Base-by-base conservation (phyloP, 1,140 invertebrate genomes). In the Muscidifurax raptorellus region DNA sequence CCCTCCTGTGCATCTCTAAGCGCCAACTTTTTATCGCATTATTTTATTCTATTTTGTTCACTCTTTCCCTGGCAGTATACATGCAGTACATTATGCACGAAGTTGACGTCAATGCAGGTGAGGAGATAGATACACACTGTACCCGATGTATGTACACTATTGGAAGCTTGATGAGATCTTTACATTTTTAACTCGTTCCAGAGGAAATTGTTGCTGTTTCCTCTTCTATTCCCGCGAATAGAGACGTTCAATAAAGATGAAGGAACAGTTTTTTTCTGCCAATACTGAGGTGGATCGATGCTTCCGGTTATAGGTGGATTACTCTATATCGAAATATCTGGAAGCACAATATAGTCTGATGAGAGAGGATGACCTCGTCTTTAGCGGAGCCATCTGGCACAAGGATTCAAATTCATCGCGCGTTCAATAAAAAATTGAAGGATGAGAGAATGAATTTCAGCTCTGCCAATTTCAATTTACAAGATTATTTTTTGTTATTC, bases 21-120 rank as follows among this genome's bases (percentile, higher is more conserved):
- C 27, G 71, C 13, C 71, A 36, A 40, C 27, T 74, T 74, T n/a
- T 74, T 22, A 69, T 69, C 66, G 25, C 27, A 5, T 69, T 69
- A 69, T 36, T 74, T 40, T 74, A n/a, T n/a, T n/a, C n/a, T n/a
- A n/a, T 28, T 74, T 40, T 32, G 12, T 15, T 30, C 6, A 15
- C 6, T 9, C 7, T 74, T 4, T 30, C 2, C 22, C 32, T 4
- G 9, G 27, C 27, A 13, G 25, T 69, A 69, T 40, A 10, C 36
- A 40, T 40, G 1, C 9, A 40, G 52, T 59, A n/a, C 30, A 82
- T 32, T 32, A 75, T 75, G 9, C 52, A 27, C 47, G 32, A 30
- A 22, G 74, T 67, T 83, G 52, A 69, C 28, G 75, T 36, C 64
- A 30, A 75, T 76, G 44, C 44, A 76, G 75, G 44, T 76, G 22